Conservation (phyloP, 2,888 invertebrate genomes). For the Amblyjoppa proteus region DNA sequence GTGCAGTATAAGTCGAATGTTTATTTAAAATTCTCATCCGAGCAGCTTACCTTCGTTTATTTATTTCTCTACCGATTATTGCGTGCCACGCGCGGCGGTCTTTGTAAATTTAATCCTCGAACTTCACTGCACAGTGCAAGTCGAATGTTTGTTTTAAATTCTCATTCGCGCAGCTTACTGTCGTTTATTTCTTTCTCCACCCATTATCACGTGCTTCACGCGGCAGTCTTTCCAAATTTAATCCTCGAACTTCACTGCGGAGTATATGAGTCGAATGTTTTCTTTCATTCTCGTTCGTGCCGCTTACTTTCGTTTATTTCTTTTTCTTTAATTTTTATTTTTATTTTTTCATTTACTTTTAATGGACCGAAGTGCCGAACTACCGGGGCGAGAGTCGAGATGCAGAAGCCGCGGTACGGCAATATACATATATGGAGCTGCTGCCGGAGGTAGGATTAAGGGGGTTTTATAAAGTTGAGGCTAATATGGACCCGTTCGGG, state of each 20-base stretch:
- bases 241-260: not conserved
- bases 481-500: constrained; percentile 44
- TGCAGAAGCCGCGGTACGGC: constrained; percentile 5
- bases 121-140: not conserved
- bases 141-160: not conserved
- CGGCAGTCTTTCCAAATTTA: not conserved
- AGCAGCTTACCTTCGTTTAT: not conserved
- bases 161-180: not conserved
- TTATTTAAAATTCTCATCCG: not conserved
- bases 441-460: constrained; percentile 3
- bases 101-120: not conserved
- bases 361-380: constrained; percentile 16
- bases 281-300: not conserved
- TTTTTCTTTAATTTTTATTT: not conserved
- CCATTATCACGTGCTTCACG: not conserved
- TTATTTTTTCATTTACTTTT: not conserved
- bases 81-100: not conserved
- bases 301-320: constrained; percentile 1
- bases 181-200: not conserved
- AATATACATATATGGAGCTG: not conserved
- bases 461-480: constrained; percentile 19
- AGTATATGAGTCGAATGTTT: not conserved
- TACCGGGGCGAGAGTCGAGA: not conserved
- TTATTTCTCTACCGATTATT: not conserved
- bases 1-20: not conserved